Base-by-base conservation (phyloP, 2,113 vertebrate species). In the Alligator mississippiensis region DNA sequence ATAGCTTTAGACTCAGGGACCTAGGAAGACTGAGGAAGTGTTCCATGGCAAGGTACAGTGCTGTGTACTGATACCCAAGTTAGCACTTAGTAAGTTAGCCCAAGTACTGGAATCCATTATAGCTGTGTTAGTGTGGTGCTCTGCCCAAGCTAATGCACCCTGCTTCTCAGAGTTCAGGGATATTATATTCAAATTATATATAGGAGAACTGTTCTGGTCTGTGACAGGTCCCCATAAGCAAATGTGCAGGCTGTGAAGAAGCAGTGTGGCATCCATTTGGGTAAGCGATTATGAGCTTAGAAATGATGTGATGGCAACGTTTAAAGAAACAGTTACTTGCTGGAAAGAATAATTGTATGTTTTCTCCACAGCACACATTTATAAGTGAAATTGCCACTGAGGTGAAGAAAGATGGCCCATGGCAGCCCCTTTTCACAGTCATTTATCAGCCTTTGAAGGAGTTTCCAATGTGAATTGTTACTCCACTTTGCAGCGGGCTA, bases 401-500 rank as follows among this genome's bases (percentile, higher is more conserved):
- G 92, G 62, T 77, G 92, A 90, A 91, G 86, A 93, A 96, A 93
- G 13, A 25, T 30, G 19, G 60, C 84, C 54, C 54, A 25, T 86
- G 75, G 78, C 87, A 87, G 87, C 88, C 19, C 19, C 60, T 86
- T 89, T 91, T 75, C 93, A 85, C 19, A 84, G 60, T 81, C 75
- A 1, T 96, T 90, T 90, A 77, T 87, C 93, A 93, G 86, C 76
- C 82, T 84, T 77, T 64, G 82, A 93, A 77, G 38, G 91, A 86
- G 64, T 91, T 95, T 87, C 90, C 87, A 89, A 64, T 72, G 59
- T 21, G 75, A 92, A 94, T 30, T 92, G 88, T 93, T 96, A 27
- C 90, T 97, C 82, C 22, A 4, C 82, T 97, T 91, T 94, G 66
- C 92, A 90, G 58, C 88, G 89, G 82, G 84, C 82, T 96, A 96